phyloP scores from a whole-genome alignment of 2,888 invertebrate species.

The Coenonympha arcania region DNA sequence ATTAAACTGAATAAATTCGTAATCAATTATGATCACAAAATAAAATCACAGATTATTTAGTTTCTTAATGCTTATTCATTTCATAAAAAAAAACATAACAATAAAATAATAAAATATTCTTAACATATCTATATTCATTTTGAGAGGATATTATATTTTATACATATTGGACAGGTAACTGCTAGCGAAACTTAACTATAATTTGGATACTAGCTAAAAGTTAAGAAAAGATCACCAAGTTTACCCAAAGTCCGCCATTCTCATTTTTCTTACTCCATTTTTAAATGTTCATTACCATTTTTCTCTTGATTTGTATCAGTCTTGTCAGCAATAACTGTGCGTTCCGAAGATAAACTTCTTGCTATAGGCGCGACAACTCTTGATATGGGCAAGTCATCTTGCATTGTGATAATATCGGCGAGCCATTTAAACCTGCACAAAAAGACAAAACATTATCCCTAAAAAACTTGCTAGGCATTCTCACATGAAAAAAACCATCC shows the following conservation, averaged over 20 bases:
- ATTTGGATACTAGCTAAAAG: no score
- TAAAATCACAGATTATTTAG: no score
- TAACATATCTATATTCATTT: no score
- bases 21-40: no score
- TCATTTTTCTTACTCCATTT: constrained; percentile 26
- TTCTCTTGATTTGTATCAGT: constrained; percentile 17
- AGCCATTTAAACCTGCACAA: constrained; percentile 60
- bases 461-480: background rate
- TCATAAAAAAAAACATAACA: no score
- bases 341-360: constrained; percentile 36
- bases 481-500: background rate
- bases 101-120: no score
- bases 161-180: no score
- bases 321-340: constrained; percentile 26
- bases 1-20: no score
- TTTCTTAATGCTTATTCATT: no score
- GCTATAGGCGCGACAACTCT: constrained; percentile 29
- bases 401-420: constrained; percentile 49
- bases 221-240: no score
- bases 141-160: no score
- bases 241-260: background rate
- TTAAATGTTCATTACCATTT: constrained; percentile 24
- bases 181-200: no score
- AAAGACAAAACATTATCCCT: constrained; percentile 25
- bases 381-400: constrained; percentile 35